Evolutionary conservation across 2,888 invertebrate species (phyloP).

Genomic region (Hydraecia micacea): DNA sequence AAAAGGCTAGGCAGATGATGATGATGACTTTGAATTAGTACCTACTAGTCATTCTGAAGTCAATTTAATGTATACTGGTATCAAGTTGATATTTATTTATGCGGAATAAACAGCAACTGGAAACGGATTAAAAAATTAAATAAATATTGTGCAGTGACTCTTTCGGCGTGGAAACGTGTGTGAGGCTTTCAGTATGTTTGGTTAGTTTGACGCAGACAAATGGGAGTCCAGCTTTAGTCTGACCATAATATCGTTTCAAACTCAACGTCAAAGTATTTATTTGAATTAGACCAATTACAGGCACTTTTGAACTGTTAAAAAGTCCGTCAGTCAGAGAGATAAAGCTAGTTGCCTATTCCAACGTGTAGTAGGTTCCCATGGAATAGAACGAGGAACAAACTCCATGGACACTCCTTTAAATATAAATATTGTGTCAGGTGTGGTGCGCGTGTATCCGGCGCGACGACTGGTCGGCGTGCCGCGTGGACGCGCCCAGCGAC

Average conservation of each 20-base stretch:
- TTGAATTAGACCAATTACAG: not conserved
- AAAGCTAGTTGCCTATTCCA: not conserved
- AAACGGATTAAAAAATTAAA: not conserved
- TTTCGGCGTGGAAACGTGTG: not conserved
- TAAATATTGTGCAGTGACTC: not conserved
- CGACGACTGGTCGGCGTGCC: constrained; percentile 85
- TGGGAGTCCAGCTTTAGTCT: not conserved
- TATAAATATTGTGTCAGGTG: constrained; percentile 81
- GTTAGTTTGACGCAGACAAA: not conserved
- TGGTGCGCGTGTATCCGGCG: constrained; percentile 95
- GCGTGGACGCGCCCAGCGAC: constrained; percentile 91
- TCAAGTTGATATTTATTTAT: not conserved
- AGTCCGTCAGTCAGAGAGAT: not conserved
- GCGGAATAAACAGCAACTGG: not conserved
- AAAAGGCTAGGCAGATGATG: no score
- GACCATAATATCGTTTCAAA: not conserved
- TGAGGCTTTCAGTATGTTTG: not conserved
- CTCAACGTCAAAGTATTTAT: not conserved
- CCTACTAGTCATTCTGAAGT: no score
- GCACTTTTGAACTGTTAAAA: not conserved
- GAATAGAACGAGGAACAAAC: not conserved
- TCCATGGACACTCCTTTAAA: not conserved
- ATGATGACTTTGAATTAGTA: no score
- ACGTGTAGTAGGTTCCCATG: not conserved
- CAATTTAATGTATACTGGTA: not conserved